A percentile compares a stretch with the other conserved stretches of the same genome.
phyloP scores from a whole-genome alignment of 2,797 vertebrate genomes.

The Atherinosoma microstoma region DNA sequence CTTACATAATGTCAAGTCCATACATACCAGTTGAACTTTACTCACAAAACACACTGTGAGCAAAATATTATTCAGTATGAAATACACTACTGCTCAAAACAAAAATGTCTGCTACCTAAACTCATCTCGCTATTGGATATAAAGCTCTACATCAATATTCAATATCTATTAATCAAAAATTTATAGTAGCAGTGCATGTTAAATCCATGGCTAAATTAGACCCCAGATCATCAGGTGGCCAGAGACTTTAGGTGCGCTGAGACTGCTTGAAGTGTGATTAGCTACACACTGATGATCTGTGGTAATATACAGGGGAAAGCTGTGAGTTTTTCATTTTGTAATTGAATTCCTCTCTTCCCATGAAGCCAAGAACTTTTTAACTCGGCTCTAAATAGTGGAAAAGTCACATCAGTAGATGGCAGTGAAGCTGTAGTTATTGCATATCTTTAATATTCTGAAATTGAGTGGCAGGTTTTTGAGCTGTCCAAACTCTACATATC shows the following conservation, averaged over 20 bases:
- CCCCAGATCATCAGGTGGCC: neutral
- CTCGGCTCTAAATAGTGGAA: constrained; percentile 17
- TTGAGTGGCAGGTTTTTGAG: neutral
- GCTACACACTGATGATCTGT: neutral
- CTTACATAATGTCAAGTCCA: neutral
- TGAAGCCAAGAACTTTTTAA: constrained; percentile 1
- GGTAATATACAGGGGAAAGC: constrained; percentile 24
- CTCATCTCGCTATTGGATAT: neutral
- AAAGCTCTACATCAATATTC: neutral
- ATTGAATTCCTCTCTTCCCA: constrained; percentile 5
- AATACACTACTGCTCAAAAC: neutral
- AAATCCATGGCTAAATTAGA: neutral
- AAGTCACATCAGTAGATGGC: constrained; percentile 14
- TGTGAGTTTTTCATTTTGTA: constrained; percentile 28
- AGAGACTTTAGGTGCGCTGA: constrained; percentile 2
- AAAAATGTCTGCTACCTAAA: neutral
- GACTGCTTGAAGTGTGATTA: neutral
- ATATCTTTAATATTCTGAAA: neutral
- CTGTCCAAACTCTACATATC: neutral
- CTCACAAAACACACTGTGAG: neutral
- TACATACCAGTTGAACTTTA: neutral
- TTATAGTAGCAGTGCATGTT: neutral
- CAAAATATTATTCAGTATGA: constrained; percentile 1
- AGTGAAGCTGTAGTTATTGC: neutral
- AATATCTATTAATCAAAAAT: constrained; percentile 2